Base-by-base conservation (phyloP, 2,113 vertebrate species). In the Anseranas semipalmata region DNA sequence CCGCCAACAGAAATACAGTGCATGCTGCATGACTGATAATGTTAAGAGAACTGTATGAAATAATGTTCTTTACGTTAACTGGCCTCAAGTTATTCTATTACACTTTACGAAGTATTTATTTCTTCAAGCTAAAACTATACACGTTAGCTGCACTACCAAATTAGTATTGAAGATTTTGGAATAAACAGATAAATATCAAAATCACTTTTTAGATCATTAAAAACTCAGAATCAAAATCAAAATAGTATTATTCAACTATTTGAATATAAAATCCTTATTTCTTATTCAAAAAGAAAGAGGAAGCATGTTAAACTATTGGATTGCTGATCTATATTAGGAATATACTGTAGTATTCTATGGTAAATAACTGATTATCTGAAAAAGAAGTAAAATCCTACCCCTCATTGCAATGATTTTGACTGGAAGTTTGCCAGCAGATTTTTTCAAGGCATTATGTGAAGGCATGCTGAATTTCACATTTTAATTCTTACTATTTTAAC, bases 1-100 rank as follows among this genome's bases (percentile, higher is more conserved):
- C 96, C 96, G 71, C 95, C 96, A 96, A 35, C 92, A 87, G 96
- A 74, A 81, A 72, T 79, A 76, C 96, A 55, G 37, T 35, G 93
- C 96, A 65, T 11, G 55, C 93, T 58, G 96, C 80, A 82, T 3
- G 74, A 46, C 85, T 41, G 81, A 7, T 33, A 70, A 60, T 56
- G 95, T 45, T 53, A 91, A 70, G 55, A 80, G 83, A 90, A 96
- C 53, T 76, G 89, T 82, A 89, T 82, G 89, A 91, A 96, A 97
- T 94, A 41, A 67, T 88, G 93, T 90, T 80, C 94, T 94, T 59
- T 60, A 72, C 56, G 93, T 94, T 95, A 85, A 97, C 95, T 12
- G 72, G 65, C 72, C 53, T 96, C 91, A 62, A 85, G 97, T 97
- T 77, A 62, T 87, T 87, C 97, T 19, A 11, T 96, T 95, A 82